Evolutionary conservation across 2,888 invertebrate genomes (phyloP).

Genomic region (Trisateles emortualis): DNA sequence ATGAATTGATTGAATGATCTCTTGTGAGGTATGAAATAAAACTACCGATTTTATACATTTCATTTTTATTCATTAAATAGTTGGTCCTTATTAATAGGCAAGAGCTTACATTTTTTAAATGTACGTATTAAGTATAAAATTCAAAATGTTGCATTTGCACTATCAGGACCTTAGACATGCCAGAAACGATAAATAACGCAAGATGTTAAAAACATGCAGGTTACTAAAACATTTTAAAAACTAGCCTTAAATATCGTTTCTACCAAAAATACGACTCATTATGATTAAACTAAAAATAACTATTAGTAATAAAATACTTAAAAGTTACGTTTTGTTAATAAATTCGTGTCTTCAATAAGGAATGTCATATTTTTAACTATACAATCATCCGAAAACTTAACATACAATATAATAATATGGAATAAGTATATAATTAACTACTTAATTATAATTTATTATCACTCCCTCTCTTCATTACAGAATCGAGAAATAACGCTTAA

Average conservation of each 20-base stretch:
- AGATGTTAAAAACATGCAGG: too few relatives aligned
- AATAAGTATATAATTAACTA: slow-evolving; percentile 13
- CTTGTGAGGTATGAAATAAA: too few relatives aligned
- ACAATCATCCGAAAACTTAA: slow-evolving; percentile 17
- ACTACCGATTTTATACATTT: too few relatives aligned
- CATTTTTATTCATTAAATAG: too few relatives aligned
- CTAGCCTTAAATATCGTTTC: slow-evolving; percentile 4
- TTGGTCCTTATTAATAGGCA: too few relatives aligned
- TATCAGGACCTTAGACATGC: too few relatives aligned
- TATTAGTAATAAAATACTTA: slow-evolving; percentile 6
- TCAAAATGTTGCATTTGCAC: too few relatives aligned
- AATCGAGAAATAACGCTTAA: slow-evolving; percentile 27
- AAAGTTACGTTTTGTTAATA: slow-evolving; percentile 10
- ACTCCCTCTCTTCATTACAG: slow-evolving; percentile 33
- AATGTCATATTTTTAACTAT: slow-evolving; percentile 29
- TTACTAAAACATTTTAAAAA: neutral
- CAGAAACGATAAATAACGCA: too few relatives aligned
- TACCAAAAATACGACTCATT: slow-evolving; percentile 6
- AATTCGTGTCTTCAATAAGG: slow-evolving; percentile 35
- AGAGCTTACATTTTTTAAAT: too few relatives aligned
- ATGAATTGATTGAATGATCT: too few relatives aligned
- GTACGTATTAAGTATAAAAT: too few relatives aligned
- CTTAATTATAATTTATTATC: slow-evolving; percentile 19
- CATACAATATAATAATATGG: slow-evolving; percentile 18
- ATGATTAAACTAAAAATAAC: slow-evolving; percentile 9